Conservation (phyloP, 1,140 invertebrate genomes). For the Procambarus clarkii region DNA sequence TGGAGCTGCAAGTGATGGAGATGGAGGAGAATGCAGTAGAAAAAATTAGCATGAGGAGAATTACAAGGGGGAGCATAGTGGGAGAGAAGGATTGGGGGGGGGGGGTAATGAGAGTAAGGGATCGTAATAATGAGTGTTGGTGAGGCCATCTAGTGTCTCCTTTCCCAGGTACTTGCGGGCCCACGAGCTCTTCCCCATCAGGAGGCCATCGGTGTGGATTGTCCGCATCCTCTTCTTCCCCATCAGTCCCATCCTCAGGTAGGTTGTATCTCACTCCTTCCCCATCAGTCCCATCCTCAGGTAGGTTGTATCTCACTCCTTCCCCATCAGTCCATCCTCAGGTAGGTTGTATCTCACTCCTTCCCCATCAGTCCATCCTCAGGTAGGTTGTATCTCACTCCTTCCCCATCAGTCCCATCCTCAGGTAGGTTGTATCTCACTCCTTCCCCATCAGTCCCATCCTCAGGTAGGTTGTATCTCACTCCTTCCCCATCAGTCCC, state of each 20-base stretch:
- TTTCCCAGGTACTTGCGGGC: slow-evolving; percentile 50
- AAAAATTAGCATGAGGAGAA: too few relatives aligned
- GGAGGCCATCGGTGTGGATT: slow-evolving; percentile 58
- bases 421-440: too few relatives aligned
- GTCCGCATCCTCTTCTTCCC: slow-evolving; percentile 69
- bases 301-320: background rate
- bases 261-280: background rate
- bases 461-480: too few relatives aligned
- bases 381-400: background rate
- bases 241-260: slow-evolving; percentile 70
- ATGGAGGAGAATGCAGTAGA: too few relatives aligned
- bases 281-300: background rate
- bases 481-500: too few relatives aligned
- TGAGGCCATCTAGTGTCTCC: background rate
- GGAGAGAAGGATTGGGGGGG: too few relatives aligned
- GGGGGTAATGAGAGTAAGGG: too few relatives aligned
- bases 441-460: too few relatives aligned
- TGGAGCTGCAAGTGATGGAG: too few relatives aligned
- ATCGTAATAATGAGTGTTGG: too few relatives aligned
- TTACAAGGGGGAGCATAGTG: too few relatives aligned
- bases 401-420: too few relatives aligned
- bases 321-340: background rate
- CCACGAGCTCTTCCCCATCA: slow-evolving; percentile 43
- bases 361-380: background rate
- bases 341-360: background rate